Base-by-base conservation (phyloP, 2,888 invertebrate genomes). In the Polydrusus tereticollis region DNA sequence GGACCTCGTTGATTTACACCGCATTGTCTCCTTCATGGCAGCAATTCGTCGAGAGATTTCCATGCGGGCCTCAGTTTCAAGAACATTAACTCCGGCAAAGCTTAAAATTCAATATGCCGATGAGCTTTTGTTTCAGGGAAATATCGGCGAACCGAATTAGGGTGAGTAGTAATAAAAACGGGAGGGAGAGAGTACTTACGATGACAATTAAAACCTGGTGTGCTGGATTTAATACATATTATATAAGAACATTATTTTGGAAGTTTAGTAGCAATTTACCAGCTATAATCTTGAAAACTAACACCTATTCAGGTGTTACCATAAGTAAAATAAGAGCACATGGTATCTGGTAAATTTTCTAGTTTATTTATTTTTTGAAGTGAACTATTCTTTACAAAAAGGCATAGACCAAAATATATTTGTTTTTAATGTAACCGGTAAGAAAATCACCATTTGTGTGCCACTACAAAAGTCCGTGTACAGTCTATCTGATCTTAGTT, bases 61-160 rank as follows among this genome's bases (percentile, higher is more conserved):
- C 29, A 55, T 55, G 29, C 16, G 16, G 52, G 16, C 16, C 29
- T 29, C 52, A 55, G 52, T 55, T 55, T 55, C 52, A 55, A 55
- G 52, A 55, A 55, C 52, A 55, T 55, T 55, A 55, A 55, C 52
- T 55, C 52, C 16, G 10, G 29, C 16, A 29, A 55, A 33, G 52
- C 52, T 55, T 55, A 55, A 55, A 55, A 55, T 29, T 55, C 52
- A 55, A 55, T 55, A 55, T 26, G 52, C 52, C 52, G 16, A 55
- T 18, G 52, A 16, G 16, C 16, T 29, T 55, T 55, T 55, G 29
- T 29, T 55, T 55, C 29, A 29, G 10, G 29, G 29, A 29, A 55
- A 29, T 55, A 55, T 55, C 14, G 52, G 10, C 52, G 16, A 29
- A 55, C 52, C 29, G 52, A 55, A 55, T 55, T 29, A 55, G 52